Evolutionary conservation across 1,140 invertebrate species (phyloP).

Genomic region (Alviniconcha marisindica): DNA sequence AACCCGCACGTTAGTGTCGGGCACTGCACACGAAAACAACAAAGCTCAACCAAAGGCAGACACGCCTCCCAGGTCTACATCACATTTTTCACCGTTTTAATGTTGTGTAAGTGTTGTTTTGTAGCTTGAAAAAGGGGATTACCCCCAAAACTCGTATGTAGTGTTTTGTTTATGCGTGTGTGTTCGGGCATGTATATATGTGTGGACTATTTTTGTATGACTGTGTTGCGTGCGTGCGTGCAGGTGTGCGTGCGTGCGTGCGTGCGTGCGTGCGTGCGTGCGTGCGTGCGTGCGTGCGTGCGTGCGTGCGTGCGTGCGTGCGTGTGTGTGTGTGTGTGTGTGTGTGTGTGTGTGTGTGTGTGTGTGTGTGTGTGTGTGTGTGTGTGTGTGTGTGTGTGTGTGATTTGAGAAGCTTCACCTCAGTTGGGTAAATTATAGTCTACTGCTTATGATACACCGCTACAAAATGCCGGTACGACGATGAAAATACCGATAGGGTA

Average conservation of each 20-base stretch:
- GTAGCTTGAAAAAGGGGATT: background rate
- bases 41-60: too few relatives aligned
- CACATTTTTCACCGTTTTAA: too few relatives aligned
- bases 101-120: too few relatives aligned
- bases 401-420: background rate
- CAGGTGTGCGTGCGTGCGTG: background rate
- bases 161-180: background rate
- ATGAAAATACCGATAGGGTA: too few relatives aligned
- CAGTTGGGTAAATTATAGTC: too few relatives aligned
- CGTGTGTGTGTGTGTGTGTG: constrained; percentile 4
- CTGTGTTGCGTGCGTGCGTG: background rate
- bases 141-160: too few relatives aligned
- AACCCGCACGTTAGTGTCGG: too few relatives aligned
- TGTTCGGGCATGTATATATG: background rate
- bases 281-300: background rate
- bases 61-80: too few relatives aligned
- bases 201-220: background rate
- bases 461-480: background rate
- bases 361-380: too few relatives aligned
- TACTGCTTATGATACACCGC: background rate
- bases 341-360: background rate
- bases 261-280: constrained; percentile 1
- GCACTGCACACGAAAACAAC: too few relatives aligned
- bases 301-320: constrained; percentile 4
- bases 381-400: too few relatives aligned